Percentiles rank a stretch among this genome's conserved stretches.
Evolutionary conservation across 2,888 invertebrate genomes (phyloP).

Genomic region (Bibio marci): DNA sequence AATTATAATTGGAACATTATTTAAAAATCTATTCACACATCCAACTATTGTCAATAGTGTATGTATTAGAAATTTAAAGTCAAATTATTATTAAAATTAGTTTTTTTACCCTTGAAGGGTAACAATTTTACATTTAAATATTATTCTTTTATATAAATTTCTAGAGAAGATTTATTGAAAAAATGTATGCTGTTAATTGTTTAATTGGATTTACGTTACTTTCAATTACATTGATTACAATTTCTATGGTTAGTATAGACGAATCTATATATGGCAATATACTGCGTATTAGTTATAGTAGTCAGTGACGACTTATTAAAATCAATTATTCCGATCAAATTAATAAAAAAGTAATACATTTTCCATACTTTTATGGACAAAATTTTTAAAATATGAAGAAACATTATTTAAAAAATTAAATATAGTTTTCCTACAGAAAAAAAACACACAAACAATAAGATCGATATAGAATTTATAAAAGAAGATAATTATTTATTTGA

Average conservation of each 20-base stretch:
- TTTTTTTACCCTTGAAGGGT: not conserved
- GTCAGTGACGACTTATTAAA: too few relatives aligned
- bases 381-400: too few relatives aligned
- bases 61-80: not conserved
- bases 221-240: slow-evolving; percentile 7
- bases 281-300: not conserved
- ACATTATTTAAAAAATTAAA: too few relatives aligned
- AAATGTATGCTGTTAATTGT: slow-evolving; percentile 6
- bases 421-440: too few relatives aligned
- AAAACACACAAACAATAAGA: too few relatives aligned
- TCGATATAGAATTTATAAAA: too few relatives aligned
- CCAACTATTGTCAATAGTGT: slow-evolving; percentile 7
- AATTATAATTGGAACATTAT: slow-evolving; percentile 9
- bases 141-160: too few relatives aligned
- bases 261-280: not conserved
- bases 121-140: not conserved
- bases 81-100: not conserved
- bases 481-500: too few relatives aligned
- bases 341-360: too few relatives aligned
- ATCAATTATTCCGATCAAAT: too few relatives aligned
- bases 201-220: slow-evolving; percentile 7
- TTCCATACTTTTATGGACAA: too few relatives aligned
- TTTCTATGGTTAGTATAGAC: slow-evolving; percentile 7
- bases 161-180: slow-evolving; percentile 7
- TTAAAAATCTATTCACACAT: slow-evolving; percentile 10